Conservation (phyloP, 2,797 vertebrate genomes). For the Phataginus tricuspis region DNA sequence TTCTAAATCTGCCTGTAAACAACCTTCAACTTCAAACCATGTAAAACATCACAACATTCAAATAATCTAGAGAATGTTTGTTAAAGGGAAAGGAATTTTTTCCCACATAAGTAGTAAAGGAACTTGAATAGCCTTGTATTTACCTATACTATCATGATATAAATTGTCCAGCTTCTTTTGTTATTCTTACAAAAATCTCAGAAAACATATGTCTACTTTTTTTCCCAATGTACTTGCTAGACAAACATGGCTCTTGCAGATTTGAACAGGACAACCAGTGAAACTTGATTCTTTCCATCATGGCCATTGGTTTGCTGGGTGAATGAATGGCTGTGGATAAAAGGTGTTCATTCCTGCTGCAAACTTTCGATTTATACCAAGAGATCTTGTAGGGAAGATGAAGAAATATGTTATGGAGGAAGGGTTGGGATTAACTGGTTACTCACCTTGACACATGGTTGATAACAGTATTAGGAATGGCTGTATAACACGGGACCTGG, state of each 20-base stretch:
- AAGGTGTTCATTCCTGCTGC: not conserved
- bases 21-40: not conserved
- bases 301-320: not conserved
- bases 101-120: not conserved
- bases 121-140: not conserved
- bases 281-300: not conserved
- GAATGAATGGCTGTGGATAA: not conserved
- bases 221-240: not conserved
- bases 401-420: not conserved
- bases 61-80: not conserved
- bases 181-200: not conserved
- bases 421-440: not conserved
- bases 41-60: not conserved
- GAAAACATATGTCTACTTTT: not conserved
- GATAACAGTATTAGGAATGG: not conserved
- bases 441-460: not conserved
- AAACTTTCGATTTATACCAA: not conserved
- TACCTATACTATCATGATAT: not conserved
- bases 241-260: not conserved
- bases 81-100: not conserved
- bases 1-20: not conserved
- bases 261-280: not conserved
- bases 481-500: rapidly evolving
- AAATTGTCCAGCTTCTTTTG: not conserved
- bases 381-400: not conserved